Evolutionary conservation across 2,888 invertebrate species (phyloP).

Genomic region (Flabesymbios commensalis): DNA sequence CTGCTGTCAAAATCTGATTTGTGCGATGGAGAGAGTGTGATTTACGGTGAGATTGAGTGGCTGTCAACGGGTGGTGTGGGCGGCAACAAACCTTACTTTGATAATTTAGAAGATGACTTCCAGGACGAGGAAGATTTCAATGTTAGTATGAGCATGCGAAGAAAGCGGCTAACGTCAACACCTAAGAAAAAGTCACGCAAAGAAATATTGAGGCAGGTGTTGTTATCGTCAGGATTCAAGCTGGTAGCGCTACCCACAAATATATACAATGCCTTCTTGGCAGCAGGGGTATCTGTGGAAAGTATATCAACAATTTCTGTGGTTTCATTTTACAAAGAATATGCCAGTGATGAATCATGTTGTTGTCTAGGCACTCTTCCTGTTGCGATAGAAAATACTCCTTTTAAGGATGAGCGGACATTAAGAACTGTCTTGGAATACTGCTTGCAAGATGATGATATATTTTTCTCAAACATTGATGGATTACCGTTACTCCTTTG

Average conservation of each 20-base stretch:
- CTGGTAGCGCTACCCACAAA: slow-evolving; percentile 31
- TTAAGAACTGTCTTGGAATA: slow-evolving; percentile 30
- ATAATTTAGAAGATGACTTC: slow-evolving; percentile 29
- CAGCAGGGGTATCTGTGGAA: slow-evolving; percentile 30
- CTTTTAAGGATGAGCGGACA: slow-evolving; percentile 25
- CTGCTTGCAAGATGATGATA: slow-evolving; percentile 28
- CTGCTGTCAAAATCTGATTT: neutral
- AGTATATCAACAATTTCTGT: slow-evolving; percentile 31
- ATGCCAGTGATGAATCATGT: slow-evolving; percentile 10
- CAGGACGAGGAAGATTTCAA: slow-evolving; percentile 19
- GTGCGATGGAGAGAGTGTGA: neutral
- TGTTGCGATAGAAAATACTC: slow-evolving; percentile 22
- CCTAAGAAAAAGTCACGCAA: neutral
- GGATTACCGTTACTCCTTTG: slow-evolving; percentile 34
- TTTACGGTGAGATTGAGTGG: slow-evolving; percentile 30
- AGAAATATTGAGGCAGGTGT: slow-evolving; percentile 27
- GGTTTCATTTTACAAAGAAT: slow-evolving; percentile 28
- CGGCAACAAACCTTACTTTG: slow-evolving; percentile 24
- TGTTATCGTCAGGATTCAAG: slow-evolving; percentile 34
- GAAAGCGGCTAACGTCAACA: slow-evolving; percentile 3
- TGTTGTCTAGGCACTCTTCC: slow-evolving; percentile 29
- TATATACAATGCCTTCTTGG: slow-evolving; percentile 28
- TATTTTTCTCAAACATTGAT: slow-evolving; percentile 28
- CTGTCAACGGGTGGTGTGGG: slow-evolving; percentile 24
- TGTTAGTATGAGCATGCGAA: neutral